Conservation (phyloP, 1,140 invertebrate species). For the Hycleus phaleratus region DNA sequence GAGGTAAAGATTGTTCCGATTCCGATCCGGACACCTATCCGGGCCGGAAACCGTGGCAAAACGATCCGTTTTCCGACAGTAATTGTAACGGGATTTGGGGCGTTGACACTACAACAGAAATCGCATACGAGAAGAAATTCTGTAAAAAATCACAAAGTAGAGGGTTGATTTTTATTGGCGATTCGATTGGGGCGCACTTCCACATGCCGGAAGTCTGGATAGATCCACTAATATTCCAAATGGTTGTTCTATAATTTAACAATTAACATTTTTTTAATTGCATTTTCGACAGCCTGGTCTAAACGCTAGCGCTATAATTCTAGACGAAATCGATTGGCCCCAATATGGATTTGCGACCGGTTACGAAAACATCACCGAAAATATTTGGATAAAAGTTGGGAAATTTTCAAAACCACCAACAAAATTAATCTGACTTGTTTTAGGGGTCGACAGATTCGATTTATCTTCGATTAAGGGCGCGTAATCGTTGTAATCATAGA, state of each 20-base stretch:
- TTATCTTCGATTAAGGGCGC: constrained; percentile 24
- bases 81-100: constrained; percentile 5
- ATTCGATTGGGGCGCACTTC: constrained; percentile 2
- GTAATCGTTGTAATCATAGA: constrained; percentile 46
- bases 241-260: background rate
- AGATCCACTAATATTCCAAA: background rate
- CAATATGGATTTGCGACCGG: constrained; percentile 46
- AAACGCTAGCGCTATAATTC: constrained; percentile 23
- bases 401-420: constrained; percentile 2
- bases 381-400: constrained; percentile 6
- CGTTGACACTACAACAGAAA: background rate
- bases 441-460: constrained; percentile 32
- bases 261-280: background rate
- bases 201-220: constrained; percentile 7
- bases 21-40: background rate
- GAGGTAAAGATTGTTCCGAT: background rate
- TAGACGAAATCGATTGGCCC: constrained; percentile 50
- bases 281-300: constrained; percentile 1
- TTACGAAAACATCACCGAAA: constrained; percentile 26
- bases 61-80: background rate
- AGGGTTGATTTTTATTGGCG: constrained; percentile 1
- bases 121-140: background rate
- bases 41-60: background rate
- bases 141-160: background rate
- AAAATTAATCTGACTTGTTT: background rate